Conservation (phyloP, 1,140 invertebrate species). For the Brachionus plicatilis region DNA sequence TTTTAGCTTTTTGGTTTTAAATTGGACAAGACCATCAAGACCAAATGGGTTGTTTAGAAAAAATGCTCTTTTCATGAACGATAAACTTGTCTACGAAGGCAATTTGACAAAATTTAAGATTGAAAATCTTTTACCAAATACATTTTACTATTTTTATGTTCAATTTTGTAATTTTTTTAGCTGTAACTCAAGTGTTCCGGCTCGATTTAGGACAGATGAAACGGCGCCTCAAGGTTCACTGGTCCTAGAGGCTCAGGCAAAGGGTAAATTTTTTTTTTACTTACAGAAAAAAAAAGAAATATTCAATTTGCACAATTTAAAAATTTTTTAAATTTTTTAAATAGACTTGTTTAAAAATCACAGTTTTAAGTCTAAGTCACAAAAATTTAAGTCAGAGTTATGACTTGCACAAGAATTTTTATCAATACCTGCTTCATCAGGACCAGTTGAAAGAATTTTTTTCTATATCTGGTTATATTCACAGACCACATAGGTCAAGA, state of each 20-base stretch:
- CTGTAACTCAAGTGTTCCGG: neutral
- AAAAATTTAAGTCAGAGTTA: too few species aligned
- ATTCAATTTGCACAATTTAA: too few species aligned
- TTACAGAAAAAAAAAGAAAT: too few species aligned
- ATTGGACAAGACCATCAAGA: neutral
- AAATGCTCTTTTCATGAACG: conserved; percentile 1
- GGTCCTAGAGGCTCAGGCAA: neutral
- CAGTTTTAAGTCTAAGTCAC: too few species aligned
- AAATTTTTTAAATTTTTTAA: too few species aligned
- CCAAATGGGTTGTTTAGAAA: neutral
- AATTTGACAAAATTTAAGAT: neutral
- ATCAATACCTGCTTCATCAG: too few species aligned
- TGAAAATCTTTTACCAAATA: neutral
- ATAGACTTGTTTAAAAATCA: too few species aligned
- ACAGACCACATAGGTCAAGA: too few species aligned
- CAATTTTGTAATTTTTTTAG: conserved; percentile 29
- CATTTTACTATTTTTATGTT: conserved; percentile 1
- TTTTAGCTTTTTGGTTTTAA: neutral
- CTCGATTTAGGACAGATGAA: conserved; percentile 16
- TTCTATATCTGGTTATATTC: too few species aligned
- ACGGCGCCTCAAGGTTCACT: neutral
- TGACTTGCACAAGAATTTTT: too few species aligned
- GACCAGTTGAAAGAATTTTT: too few species aligned
- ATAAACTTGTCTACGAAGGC: neutral
- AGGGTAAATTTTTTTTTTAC: neutral